These are phyloP conservation scores for Hyppa rectilinea DNA, from an alignment of 2,888 invertebrate species.

Conservation along the genomic window DNA sequence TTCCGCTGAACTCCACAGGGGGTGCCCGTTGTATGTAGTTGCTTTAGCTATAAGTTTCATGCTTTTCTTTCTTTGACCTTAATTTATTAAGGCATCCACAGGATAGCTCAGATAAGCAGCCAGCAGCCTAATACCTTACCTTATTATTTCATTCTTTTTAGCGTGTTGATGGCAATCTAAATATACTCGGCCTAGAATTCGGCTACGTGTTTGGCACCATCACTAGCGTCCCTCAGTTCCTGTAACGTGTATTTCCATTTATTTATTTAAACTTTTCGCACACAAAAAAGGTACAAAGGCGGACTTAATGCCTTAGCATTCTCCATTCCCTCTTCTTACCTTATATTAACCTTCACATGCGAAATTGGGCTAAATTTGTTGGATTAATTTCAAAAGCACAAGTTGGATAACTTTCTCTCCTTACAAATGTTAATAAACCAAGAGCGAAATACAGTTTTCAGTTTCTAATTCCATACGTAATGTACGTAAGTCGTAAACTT, in stretches of 20 bases:
- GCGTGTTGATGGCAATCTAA: too few relatives aligned
- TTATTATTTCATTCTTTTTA: too few relatives aligned
- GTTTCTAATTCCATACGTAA: neutral
- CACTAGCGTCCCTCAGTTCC: too few relatives aligned
- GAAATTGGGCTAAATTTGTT: neutral
- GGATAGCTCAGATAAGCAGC: neutral
- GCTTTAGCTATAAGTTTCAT: neutral
- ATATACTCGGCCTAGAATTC: too few relatives aligned
- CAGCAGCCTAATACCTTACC: neutral
- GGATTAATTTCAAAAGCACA: neutral
- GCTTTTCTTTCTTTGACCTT: too few relatives aligned
- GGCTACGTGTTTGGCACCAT: too few relatives aligned
- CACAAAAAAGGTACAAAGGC: too few relatives aligned
- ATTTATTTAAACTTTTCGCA: too few relatives aligned
- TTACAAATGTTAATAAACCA: neutral
- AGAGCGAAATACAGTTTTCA: slow-evolving; percentile 11
- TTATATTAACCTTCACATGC: neutral
- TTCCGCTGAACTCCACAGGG: neutral
- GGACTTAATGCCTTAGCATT: too few relatives aligned
- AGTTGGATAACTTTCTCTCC: neutral
- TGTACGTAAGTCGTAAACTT: neutral
- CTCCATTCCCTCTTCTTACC: neutral
- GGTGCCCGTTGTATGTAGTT: neutral
- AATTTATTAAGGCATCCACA: neutral
- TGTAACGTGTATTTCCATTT: too few relatives aligned